Base-by-base conservation (phyloP, 2,888 invertebrate genomes). In the Mimas tiliae region DNA sequence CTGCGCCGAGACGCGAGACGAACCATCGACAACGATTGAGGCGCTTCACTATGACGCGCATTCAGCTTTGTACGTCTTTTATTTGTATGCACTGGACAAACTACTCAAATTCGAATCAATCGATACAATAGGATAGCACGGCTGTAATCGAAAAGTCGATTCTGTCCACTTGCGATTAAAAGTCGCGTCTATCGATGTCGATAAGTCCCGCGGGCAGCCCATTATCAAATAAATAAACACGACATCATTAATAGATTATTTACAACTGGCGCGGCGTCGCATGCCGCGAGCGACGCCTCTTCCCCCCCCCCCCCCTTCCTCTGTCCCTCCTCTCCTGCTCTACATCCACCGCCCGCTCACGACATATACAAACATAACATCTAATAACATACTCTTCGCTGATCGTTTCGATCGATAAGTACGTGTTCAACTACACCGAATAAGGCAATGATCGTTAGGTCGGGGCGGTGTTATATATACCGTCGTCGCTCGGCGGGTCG, bases 211-310 rank as follows among this genome's bases (percentile, higher is more conserved):
- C 55, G 27, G 16, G 63, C 65, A 50, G 58, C 64, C 19, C 45
- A 11, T 53, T 55, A 64, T 48, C 33, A 53, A 74, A 76, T 76
- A 74, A 73, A 76, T 74, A 72, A 72, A 72, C 65, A 68, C 68
- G 70, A 68, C 71, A 68, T 67, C 51, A 47, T 66, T 67, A n/a
- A 48, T 50, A 64, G 27, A 69, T 71, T 81, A 81, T 80, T 71
- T 83, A 82, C 82, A 81, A 67, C 65, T 68, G 67, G 68, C 42
- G 65, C 65, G 68, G 69, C 67, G 65, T 63, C 67, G 66, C 51
- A 67, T 33, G 65, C 66, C 47, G 55, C 69, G 69, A 69, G 48
- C 51, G 62, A 65, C 62, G 50, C 65, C 34, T 34, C 53, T n/a
- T n/a, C n/a, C n/a, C n/a, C n/a, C n/a, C n/a, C n/a, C n/a, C n/a